A percentile compares a stretch with the other conserved stretches of the same genome.
phyloP scores from a whole-genome alignment of 2,797 vertebrate genomes.

The Mormyrus hasselquistii region DNA sequence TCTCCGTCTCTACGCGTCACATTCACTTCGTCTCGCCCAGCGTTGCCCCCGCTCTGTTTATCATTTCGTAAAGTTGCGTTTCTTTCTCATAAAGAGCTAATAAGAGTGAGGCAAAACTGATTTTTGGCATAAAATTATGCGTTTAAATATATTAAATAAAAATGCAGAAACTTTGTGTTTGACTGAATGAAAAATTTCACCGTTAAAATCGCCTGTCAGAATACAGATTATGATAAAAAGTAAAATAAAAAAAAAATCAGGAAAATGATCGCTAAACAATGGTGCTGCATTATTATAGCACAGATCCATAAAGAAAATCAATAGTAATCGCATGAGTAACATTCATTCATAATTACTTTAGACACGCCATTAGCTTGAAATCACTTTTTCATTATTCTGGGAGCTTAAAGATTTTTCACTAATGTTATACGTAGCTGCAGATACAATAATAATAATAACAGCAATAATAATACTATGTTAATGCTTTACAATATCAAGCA shows the following conservation, averaged over 20 bases:
- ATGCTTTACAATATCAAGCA: background rate
- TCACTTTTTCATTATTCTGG: background rate
- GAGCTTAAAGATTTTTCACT: background rate
- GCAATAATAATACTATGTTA: background rate
- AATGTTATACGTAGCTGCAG: conserved; percentile 3
- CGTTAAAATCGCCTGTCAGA: background rate
- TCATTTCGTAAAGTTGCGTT: conserved; percentile 25
- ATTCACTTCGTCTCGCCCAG: background rate
- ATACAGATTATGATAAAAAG: background rate
- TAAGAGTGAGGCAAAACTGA: background rate
- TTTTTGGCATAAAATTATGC: background rate
- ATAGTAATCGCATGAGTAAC: background rate
- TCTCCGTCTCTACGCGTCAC: background rate
- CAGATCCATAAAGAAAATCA: background rate
- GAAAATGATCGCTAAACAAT: background rate
- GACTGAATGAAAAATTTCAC: background rate
- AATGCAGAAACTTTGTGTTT: background rate
- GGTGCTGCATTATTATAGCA: background rate
- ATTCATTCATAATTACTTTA: background rate
- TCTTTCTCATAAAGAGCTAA: conserved; percentile 15
- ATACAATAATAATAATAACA: background rate
- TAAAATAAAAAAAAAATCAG: background rate
- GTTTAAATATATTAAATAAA: background rate
- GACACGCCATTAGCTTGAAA: background rate
- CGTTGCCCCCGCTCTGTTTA: background rate